Percentiles rank a stretch among this genome's conserved stretches.
phyloP scores from a whole-genome alignment of 2,888 invertebrate genomes.

The Heliothis peltigera region DNA sequence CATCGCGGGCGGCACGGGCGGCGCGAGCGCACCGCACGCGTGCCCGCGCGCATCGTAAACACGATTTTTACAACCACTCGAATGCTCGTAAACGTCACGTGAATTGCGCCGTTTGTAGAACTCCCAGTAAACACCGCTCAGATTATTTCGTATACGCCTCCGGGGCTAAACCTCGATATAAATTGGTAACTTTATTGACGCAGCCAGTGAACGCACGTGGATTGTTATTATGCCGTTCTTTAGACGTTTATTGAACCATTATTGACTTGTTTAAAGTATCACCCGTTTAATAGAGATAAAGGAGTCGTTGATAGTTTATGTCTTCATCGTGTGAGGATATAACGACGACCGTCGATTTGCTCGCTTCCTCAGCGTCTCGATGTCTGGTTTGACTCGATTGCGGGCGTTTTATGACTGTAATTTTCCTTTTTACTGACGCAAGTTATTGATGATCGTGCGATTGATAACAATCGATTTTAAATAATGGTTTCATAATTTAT shows the following conservation, averaged over 20 bases:
- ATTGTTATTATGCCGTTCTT: conserved; percentile 88
- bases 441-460: conserved; percentile 66
- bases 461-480: conserved; percentile 77
- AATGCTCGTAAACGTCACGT: conserved; percentile 88
- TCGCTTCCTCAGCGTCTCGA: conserved; percentile 72
- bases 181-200: conserved; percentile 87
- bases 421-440: conserved; percentile 83
- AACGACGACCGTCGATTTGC: conserved; percentile 69
- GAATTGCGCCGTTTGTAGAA: conserved; percentile 89
- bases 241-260: conserved; percentile 89
- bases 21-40: conserved; percentile 77
- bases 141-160: conserved; percentile 89
- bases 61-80: conserved; percentile 89
- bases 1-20: conserved; percentile 66
- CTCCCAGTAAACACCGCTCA: conserved; percentile 87
- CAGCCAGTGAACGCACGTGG: conserved; percentile 83
- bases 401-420: conserved; percentile 83
- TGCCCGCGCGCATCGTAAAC: conserved; percentile 81
- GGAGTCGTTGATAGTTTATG: conserved; percentile 85
- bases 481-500: conserved; percentile 72
- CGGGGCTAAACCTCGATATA: conserved; percentile 88
- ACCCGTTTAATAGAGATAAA: conserved; percentile 88
- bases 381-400: conserved; percentile 75
- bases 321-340: conserved; percentile 82
- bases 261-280: conserved; percentile 90